Percentiles rank a stretch among this genome's conserved stretches.
Conservation (phyloP, 2,113 vertebrate species). For the Lophotis ruficrista region DNA sequence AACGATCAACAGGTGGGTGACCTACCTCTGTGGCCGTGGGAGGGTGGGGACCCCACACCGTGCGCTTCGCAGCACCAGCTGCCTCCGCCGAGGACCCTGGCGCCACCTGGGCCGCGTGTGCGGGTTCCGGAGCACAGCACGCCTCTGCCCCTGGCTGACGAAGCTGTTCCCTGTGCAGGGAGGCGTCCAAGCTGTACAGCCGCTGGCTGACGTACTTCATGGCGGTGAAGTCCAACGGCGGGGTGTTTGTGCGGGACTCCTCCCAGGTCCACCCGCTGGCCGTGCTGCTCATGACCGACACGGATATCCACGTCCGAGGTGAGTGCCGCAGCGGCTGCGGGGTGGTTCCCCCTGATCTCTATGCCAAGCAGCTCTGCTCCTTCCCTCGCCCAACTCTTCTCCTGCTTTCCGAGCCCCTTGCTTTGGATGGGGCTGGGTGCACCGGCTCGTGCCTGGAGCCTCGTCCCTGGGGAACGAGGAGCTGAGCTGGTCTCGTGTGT, state of each 20-base stretch:
- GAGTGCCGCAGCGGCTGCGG: neutral
- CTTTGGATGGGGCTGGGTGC: neutral
- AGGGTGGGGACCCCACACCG: neutral
- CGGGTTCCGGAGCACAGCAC: rapidly evolving
- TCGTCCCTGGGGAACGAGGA: neutral
- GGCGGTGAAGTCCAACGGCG: constrained; percentile 87
- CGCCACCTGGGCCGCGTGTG: rapidly evolving
- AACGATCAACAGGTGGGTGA: constrained; percentile 89
- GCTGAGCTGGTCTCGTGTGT: neutral
- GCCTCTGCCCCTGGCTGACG: rapidly evolving
- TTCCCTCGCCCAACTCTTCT: rapidly evolving
- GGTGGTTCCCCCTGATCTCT: too few relatives aligned
- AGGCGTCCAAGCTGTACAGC: constrained; percentile 81
- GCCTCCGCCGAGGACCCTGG: neutral
- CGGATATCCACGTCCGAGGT: constrained; percentile 86
- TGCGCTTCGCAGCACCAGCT: rapidly evolving
- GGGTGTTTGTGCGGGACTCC: constrained; percentile 91
- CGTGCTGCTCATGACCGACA: constrained; percentile 89
- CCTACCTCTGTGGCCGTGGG: rapidly evolving
- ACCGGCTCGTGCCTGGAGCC: neutral
- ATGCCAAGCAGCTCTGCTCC: rapidly evolving
- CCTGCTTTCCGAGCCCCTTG: neutral
- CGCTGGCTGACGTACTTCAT: constrained; percentile 96
- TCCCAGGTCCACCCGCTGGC: constrained; percentile 91
- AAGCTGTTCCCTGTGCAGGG: constrained; percentile 64